Percentiles rank a stretch among this genome's conserved stretches.
phyloP scores from a whole-genome alignment of 2,113 vertebrate genomes.

The Poecile atricapillus region DNA sequence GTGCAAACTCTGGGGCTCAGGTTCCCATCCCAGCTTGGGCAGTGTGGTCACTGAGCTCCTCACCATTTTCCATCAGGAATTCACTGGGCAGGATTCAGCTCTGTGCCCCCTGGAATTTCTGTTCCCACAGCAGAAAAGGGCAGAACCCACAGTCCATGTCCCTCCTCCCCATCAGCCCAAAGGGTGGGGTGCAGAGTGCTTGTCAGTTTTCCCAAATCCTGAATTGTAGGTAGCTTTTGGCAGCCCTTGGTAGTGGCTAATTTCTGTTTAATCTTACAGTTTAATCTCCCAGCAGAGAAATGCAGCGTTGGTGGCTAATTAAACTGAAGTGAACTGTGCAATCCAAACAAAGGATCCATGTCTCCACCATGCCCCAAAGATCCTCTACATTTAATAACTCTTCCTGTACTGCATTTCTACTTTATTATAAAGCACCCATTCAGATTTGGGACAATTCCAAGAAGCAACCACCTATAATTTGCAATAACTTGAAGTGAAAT shows the following conservation, averaged over 20 bases:
- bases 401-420: not conserved
- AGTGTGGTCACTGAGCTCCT: not conserved
- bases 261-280: not conserved
- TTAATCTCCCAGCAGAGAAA: not conserved
- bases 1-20: not conserved
- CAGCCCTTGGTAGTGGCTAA: not conserved
- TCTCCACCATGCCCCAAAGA: not conserved
- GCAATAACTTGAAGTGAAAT: not conserved
- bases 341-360: not conserved
- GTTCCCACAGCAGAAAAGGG: not conserved
- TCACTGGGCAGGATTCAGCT: not conserved
- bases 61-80: not conserved
- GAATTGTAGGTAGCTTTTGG: not conserved
- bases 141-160: not conserved
- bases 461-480: not conserved
- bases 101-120: not conserved
- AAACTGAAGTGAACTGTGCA: not conserved
- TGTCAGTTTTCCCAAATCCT: not conserved
- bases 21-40: not conserved
- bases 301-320: not conserved
- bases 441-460: not conserved
- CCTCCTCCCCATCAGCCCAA: not conserved
- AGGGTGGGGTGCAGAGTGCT: too few species aligned
- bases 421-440: not conserved
- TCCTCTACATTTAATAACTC: not conserved